phyloP scores from a whole-genome alignment of 2,113 vertebrate species.

The Archocentrus centrarchus region DNA sequence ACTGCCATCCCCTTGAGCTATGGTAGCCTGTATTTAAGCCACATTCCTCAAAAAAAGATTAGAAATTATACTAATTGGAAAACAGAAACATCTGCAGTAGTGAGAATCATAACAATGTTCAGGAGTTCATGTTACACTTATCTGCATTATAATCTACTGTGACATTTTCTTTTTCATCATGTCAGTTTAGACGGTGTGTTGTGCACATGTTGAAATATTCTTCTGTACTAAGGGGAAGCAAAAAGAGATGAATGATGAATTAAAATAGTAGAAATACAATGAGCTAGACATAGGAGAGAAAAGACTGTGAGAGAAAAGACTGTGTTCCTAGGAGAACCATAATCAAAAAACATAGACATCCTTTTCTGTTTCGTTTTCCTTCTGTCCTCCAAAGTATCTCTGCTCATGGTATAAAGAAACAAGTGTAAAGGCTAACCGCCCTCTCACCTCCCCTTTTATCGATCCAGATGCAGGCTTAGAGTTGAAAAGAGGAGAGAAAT shows the following conservation, averaged over 20 bases:
- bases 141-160: not conserved
- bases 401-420: conserved; percentile 36
- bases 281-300: not conserved
- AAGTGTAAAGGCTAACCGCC: conserved; percentile 25
- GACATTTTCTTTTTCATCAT: not conserved
- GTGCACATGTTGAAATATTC: not conserved
- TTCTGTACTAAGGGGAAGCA: not conserved
- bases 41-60: not conserved
- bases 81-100: not conserved
- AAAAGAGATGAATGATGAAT: not conserved
- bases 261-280: not conserved
- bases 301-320: not conserved
- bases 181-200: not conserved
- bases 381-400: conserved; percentile 34
- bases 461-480: conserved; percentile 26
- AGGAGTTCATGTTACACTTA: not conserved
- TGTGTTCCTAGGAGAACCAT: not conserved
- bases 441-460: conserved; percentile 44
- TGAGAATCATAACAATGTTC: not conserved
- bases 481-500: conserved; percentile 18
- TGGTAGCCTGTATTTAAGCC: not conserved
- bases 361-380: conserved; percentile 29
- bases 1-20: not conserved
- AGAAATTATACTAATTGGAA: not conserved
- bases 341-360: conserved; percentile 48